Percentiles rank a stretch among this genome's conserved stretches.
phyloP scores from a whole-genome alignment of 2,888 invertebrate species.

The Calliscelio sp. region DNA sequence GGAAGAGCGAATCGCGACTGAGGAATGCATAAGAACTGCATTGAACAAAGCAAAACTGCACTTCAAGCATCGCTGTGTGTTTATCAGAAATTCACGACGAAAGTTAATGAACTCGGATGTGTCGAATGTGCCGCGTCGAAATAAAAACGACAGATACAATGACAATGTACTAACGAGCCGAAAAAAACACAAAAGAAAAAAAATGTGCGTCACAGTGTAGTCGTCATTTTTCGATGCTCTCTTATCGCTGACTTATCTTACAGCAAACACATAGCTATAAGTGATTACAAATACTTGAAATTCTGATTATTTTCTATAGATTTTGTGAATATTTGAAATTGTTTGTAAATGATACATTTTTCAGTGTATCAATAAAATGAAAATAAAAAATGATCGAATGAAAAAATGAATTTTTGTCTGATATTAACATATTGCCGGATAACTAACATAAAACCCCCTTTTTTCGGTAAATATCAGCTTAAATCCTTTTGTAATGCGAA shows the following conservation, averaged over 20 bases:
- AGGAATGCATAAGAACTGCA: slow-evolving; percentile 25
- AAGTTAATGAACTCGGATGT: slow-evolving; percentile 59
- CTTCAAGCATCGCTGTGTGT: slow-evolving; percentile 23
- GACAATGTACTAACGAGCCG: too few species aligned
- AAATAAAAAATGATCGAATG: too few species aligned
- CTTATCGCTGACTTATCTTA: too few species aligned
- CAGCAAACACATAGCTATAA: too few species aligned
- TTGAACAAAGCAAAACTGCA: slow-evolving; percentile 38
- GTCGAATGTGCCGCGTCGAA: slow-evolving; percentile 14
- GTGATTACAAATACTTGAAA: too few species aligned
- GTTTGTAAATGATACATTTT: too few species aligned
- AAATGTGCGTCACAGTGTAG: too few species aligned
- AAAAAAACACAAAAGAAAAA: too few species aligned
- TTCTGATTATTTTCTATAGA: too few species aligned
- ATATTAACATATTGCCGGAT: slow-evolving; percentile 8
- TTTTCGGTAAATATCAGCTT: background rate
- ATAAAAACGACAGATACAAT: slow-evolving; percentile 7
- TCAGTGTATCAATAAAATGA: too few species aligned
- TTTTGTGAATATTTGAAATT: too few species aligned
- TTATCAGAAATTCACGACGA: slow-evolving; percentile 35
- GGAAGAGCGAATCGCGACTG: slow-evolving; percentile 32
- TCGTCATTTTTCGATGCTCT: too few species aligned
- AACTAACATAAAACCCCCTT: background rate
- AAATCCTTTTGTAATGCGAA: slow-evolving; percentile 34
- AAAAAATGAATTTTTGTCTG: background rate